Evolutionary conservation across 2,888 invertebrate genomes (phyloP).

Genomic region (Slavum lentiscoides): DNA sequence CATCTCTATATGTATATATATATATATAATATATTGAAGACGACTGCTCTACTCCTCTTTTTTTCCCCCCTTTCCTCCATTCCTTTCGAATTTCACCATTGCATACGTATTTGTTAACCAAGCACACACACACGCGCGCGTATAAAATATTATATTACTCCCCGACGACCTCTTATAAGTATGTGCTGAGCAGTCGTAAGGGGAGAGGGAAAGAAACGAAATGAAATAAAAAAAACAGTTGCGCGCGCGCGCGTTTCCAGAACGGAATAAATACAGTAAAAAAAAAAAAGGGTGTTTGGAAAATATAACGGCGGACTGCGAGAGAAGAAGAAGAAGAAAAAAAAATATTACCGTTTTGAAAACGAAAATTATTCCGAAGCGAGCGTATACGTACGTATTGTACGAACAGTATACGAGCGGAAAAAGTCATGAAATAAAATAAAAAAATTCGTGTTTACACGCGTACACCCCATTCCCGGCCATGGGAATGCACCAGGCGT

Average conservation of each 20-base stretch:
- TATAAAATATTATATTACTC: conserved; percentile 20
- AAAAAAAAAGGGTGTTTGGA: neutral
- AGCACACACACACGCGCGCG: too few species aligned
- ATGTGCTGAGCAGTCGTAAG: neutral
- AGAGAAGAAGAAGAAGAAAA: too few species aligned
- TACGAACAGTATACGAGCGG: neutral
- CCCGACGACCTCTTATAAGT: neutral
- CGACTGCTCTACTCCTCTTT: neutral
- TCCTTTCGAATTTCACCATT: conserved; percentile 6
- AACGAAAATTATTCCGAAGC: neutral
- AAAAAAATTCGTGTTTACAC: neutral
- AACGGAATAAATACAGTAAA: neutral
- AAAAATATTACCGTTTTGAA: conserved; percentile 11
- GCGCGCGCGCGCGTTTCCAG: neutral
- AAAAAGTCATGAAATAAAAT: conserved; percentile 2
- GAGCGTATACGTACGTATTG: too few species aligned
- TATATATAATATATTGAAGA: neutral
- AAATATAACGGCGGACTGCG: neutral
- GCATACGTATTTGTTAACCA: neutral
- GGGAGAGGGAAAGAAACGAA: neutral
- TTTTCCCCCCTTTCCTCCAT: too few species aligned
- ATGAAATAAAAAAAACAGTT: neutral
- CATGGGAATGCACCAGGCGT: neutral
- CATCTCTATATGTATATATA: neutral
- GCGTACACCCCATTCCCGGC: neutral